A percentile compares a stretch with the other conserved stretches of the same genome.
Evolutionary conservation across 2,113 vertebrate genomes (phyloP).

Genomic region (Nycticorax nycticorax): DNA sequence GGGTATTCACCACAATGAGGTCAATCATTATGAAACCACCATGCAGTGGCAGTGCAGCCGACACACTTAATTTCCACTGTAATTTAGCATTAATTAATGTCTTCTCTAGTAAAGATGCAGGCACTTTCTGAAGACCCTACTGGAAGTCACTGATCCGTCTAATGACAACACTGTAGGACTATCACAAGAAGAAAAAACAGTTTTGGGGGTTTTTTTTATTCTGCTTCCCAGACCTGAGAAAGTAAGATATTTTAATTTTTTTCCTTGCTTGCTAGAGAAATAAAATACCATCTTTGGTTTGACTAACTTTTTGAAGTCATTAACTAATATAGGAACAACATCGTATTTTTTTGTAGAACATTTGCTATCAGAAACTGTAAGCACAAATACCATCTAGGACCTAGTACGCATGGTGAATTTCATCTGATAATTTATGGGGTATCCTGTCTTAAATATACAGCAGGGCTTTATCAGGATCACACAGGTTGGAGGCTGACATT

Average conservation of each 20-base stretch:
- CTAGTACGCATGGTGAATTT: neutral
- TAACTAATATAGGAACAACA: neutral
- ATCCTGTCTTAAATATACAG: conserved; percentile 6
- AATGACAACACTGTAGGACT: neutral
- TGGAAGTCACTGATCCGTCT: neutral
- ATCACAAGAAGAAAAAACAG: neutral
- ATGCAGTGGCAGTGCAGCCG: neutral
- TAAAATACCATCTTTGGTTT: neutral
- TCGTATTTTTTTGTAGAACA: neutral
- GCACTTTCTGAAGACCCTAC: neutral
- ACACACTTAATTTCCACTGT: conserved; percentile 11
- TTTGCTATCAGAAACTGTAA: neutral
- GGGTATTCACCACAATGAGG: neutral
- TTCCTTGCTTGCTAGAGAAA: neutral
- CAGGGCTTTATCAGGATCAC: conserved; percentile 12
- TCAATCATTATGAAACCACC: conserved; percentile 11
- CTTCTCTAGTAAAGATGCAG: neutral
- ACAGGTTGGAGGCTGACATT: neutral
- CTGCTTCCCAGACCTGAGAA: neutral
- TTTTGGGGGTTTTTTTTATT: neutral
- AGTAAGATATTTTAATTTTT: neutral
- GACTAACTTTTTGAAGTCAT: neutral
- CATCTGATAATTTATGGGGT: neutral
- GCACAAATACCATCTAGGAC: neutral
- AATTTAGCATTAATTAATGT: conserved; percentile 43